Percentiles rank a stretch among this genome's conserved stretches.
These are phyloP conservation scores for Synanthedon andrenaeformis DNA, from an alignment of 2,888 invertebrate species.

Conservation along the genomic window DNA sequence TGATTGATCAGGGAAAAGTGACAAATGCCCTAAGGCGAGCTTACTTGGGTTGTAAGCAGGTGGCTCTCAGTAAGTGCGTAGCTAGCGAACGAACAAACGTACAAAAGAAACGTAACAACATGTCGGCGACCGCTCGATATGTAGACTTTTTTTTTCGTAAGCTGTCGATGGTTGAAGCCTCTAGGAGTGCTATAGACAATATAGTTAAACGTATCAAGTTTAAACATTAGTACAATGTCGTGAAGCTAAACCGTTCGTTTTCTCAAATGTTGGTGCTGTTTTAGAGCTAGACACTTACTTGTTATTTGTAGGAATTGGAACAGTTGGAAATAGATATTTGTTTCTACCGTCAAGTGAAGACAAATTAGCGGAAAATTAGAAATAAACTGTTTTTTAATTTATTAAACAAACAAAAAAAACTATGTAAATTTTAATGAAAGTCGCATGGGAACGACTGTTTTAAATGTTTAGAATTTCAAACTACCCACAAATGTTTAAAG, in stretches of 20 bases:
- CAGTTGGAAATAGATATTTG: too few relatives aligned
- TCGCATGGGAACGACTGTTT: constrained; percentile 2
- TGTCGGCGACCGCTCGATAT: constrained; percentile 6
- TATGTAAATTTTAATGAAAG: not conserved
- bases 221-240: constrained; percentile 3
- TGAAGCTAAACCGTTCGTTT: constrained; percentile 5
- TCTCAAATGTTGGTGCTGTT: not conserved
- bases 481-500: not conserved
- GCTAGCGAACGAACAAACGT: constrained; percentile 12
- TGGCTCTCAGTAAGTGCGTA: constrained; percentile 70
- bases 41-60: constrained; percentile 69
- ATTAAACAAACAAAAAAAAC: not conserved
- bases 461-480: not conserved
- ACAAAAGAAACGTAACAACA: not conserved
- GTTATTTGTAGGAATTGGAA: too few relatives aligned
- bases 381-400: too few relatives aligned
- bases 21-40: constrained; percentile 64
- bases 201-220: constrained; percentile 15
- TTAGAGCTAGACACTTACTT: not conserved
- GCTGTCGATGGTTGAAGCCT: constrained; percentile 15
- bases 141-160: constrained; percentile 13
- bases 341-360: too few relatives aligned
- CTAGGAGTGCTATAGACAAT: constrained; percentile 23
- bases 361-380: too few relatives aligned
- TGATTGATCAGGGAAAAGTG: constrained; percentile 59